Base-by-base conservation (phyloP, 2,797 vertebrate genomes). In the Myripristis murdjan region DNA sequence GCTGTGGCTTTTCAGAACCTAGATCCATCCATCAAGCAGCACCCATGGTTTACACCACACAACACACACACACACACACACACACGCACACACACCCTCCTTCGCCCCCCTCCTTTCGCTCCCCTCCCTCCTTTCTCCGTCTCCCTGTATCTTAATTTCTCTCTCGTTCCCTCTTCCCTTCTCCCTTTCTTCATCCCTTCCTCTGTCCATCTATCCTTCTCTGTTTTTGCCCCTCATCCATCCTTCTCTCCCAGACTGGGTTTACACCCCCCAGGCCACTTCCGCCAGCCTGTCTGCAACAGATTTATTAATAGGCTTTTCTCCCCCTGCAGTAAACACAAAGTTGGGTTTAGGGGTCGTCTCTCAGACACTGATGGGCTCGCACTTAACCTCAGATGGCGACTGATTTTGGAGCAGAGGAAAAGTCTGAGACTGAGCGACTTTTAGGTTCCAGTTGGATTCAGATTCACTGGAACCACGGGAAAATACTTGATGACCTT, bases 231-330 rank as follows among this genome's bases (percentile, higher is more conserved):
- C 69, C 73, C 77, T 53, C 69, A 64, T 88, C 70, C 75, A 81
- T 84, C 72, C 76, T 15, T 75, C 68, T 75, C 68, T 69, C 52
- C 44, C 61, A 82, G 73, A 71, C 84, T 64, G 69, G 74, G 84
- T 90, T 91, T 90, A 87, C 81, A 84, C 79, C 78, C 85, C 87
- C 66, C 77, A 5, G 91, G 88, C 82, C 77, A 91, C 86, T 92
- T 89, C 89, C 77, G 82, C 89, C 86, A 80, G 83, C 74, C 85
- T 86, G 89, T 89, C 89, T 85, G 86, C 87, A 52, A 53, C 87
- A 80, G 75, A 84, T 89, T 89, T 92, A 92, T 92, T 91, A 90
- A 87, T 91, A 91, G 86, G 75, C 86, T 83, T 84, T 86, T 85
- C 87, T 86, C 81, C 76, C 71, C 66, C 44, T 77, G 82, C 85